A percentile compares a stretch with the other conserved stretches of the same genome.
These are phyloP conservation scores for Euwallacea similis DNA, from an alignment of 1,140 invertebrate genomes.

Conservation along the genomic window DNA sequence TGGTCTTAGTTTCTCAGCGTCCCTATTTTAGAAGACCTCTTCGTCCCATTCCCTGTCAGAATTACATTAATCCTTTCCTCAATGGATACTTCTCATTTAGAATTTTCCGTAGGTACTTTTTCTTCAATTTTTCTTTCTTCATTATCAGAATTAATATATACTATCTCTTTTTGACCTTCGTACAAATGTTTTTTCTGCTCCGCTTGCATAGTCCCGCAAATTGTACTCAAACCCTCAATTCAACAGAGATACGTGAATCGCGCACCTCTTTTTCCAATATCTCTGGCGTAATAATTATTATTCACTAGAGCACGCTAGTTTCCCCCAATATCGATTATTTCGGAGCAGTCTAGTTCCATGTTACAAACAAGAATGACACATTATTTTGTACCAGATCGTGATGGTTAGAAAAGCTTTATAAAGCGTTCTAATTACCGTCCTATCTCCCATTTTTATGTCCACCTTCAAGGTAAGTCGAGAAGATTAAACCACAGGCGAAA, in stretches of 20 bases:
- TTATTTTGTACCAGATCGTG: constrained; percentile 32
- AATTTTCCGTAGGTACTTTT: too few relatives aligned
- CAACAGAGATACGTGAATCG: background rate
- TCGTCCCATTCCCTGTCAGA: too few relatives aligned
- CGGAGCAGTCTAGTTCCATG: constrained; percentile 34
- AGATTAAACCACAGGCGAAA: background rate
- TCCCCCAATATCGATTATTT: constrained; percentile 43
- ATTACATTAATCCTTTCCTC: too few relatives aligned
- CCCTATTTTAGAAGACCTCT: too few relatives aligned
- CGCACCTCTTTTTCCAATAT: constrained; percentile 19
- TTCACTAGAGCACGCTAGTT: constrained; percentile 6
- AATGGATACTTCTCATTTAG: too few relatives aligned
- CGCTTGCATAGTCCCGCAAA: too few relatives aligned
- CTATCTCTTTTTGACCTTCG: background rate
- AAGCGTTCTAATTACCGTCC: background rate
- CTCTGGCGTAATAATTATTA: background rate
- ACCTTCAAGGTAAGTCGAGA: constrained; percentile 39
- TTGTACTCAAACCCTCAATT: too few relatives aligned
- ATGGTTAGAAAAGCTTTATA: constrained; percentile 6
- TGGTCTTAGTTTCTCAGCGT: too few relatives aligned
- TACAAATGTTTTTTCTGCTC: background rate
- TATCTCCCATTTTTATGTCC: constrained; percentile 34
- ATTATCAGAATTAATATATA: too few relatives aligned
- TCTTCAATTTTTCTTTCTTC: too few relatives aligned
- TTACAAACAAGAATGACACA: constrained; percentile 40